Conservation (phyloP, 2,113 vertebrate species). For the Pseudorhombus dupliciocellatus region DNA sequence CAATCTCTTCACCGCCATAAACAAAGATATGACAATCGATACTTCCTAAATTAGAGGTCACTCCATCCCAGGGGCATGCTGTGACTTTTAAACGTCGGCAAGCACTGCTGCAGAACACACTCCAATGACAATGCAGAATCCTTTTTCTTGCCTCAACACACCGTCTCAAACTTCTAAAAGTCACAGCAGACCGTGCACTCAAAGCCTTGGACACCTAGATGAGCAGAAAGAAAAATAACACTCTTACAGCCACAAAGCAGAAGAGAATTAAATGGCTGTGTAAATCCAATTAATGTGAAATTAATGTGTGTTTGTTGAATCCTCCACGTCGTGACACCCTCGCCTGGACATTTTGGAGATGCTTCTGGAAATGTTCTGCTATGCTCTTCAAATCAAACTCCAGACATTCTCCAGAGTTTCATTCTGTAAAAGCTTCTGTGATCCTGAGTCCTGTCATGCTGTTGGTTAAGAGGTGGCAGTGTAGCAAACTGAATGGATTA, state of each 20-base stretch:
- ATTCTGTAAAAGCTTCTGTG: not conserved
- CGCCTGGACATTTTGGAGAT: no score
- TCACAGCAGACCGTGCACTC: not conserved
- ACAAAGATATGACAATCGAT: constrained; percentile 27
- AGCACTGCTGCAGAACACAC: constrained; percentile 3
- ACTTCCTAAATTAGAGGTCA: constrained; percentile 25
- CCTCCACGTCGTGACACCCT: no score
- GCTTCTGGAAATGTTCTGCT: no score
- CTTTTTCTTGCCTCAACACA: not conserved
- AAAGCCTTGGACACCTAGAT: no score
- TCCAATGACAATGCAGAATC: constrained; percentile 3
- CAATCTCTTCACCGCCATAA: not conserved
- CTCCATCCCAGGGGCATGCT: not conserved
- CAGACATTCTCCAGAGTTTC: no score
- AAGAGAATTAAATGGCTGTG: no score
- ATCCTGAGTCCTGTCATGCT: not conserved
- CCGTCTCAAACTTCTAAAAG: not conserved
- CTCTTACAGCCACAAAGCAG: not conserved
- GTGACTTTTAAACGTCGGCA: not conserved
- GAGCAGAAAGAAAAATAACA: not conserved
- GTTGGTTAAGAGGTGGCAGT: not conserved
- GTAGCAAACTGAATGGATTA: not conserved
- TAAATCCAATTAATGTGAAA: not conserved
- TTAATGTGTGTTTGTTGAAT: no score
- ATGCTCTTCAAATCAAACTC: no score